A percentile compares a stretch with the other conserved stretches of the same genome.
Evolutionary conservation across 1,140 invertebrate genomes (phyloP).

Genomic region (Sinella curviseta): DNA sequence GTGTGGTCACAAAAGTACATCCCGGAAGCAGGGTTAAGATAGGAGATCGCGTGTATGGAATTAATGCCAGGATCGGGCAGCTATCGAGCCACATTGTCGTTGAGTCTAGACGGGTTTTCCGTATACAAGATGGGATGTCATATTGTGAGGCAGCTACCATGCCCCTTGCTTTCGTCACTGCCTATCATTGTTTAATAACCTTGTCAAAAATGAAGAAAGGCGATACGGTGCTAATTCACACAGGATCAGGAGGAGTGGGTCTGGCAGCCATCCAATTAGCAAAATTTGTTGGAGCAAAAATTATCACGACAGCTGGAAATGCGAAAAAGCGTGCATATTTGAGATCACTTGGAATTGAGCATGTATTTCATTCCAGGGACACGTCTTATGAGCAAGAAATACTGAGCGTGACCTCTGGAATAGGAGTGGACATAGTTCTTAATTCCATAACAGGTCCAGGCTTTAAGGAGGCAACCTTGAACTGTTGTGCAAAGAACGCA

Average conservation of each 20-base stretch:
- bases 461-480: constrained; percentile 30
- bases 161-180: constrained; percentile 8
- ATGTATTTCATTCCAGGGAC: constrained; percentile 32
- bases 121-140: constrained; percentile 15
- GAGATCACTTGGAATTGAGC: constrained; percentile 1
- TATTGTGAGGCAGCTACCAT: constrained; percentile 30
- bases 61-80: neutral
- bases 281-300: constrained; percentile 52
- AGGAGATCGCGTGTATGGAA: constrained; percentile 29
- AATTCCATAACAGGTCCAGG: constrained; percentile 34
- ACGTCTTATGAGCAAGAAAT: constrained; percentile 28
- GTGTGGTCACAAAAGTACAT: constrained; percentile 12
- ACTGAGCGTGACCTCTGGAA: constrained; percentile 6
- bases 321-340: constrained; percentile 12
- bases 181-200: neutral
- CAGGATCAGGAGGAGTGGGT: constrained; percentile 66
- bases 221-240: constrained; percentile 64
- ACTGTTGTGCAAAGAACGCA: constrained; percentile 20
- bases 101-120: neutral
- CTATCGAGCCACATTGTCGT: constrained; percentile 33
- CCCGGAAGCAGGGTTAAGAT: neutral
- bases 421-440: constrained; percentile 30
- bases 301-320: constrained; percentile 34
- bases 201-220: constrained; percentile 53
- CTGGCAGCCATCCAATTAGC: constrained; percentile 63